Base-by-base conservation (phyloP, 2,113 vertebrate genomes). In the Hypocryptadius cinnamomeus region DNA sequence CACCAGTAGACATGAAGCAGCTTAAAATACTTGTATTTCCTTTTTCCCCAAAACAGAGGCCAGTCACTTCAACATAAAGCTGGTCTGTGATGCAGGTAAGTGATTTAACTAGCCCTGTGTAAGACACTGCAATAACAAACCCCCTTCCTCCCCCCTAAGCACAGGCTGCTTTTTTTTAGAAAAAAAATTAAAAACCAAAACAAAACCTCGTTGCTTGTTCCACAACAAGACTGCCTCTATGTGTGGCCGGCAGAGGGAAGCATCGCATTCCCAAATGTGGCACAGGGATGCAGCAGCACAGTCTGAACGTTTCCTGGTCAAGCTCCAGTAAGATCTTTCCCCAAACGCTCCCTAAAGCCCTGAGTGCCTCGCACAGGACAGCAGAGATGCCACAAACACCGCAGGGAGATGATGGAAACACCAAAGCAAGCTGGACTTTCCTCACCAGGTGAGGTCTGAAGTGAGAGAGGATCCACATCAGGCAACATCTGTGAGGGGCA, bases 181-280 rank as follows among this genome's bases (percentile, higher is more conserved):
- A 50, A 19, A 44, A 13, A 8, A 14, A 39, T 39, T 6, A 33
- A 22, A 24, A n/a, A 6, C n/a, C n/a, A 27, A 50, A 25, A 42
- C 7, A 13, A 30, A 14, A 42, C 19, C 1, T 15, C 24, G 3
- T 8, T 24, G 39, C 18, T 66, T 3, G 5, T 42, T 89, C 71
- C 27, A 11, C 7, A 15, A 2, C 2, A 16, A 25, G 11, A 56
- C 21, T 11, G 21, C 10, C 11, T 57, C 28, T 17, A 27, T 9
- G 51, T 10, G 44, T 3, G 6, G 89, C 93, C 94, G 84, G 85
- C 3, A 94, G 96, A 94, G 94, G 95, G 96, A 90, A 94, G 91
- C 81, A 94, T n/a, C 70, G 12, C 79, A 77, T 77, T 10, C 92
- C 42, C 50, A 18, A 93, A 85, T 1, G 15, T 4, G 18, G 4